phyloP scores from a whole-genome alignment of 2,888 invertebrate genomes.

The Ceramica pisi region DNA sequence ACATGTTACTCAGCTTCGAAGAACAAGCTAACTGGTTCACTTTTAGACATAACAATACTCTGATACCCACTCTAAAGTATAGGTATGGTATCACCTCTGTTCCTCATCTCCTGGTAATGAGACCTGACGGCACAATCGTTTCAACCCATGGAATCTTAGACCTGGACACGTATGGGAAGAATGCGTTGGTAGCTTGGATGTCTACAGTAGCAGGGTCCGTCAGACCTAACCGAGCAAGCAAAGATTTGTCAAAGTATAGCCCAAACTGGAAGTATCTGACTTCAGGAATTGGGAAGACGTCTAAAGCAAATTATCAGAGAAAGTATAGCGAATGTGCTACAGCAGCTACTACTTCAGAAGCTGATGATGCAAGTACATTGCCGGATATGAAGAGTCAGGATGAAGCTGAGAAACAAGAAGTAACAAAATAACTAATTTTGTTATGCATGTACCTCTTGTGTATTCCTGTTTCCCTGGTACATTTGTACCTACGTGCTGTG shows the following conservation, averaged over 20 bases:
- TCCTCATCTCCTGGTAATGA: constrained; percentile 78
- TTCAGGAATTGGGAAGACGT: constrained; percentile 18
- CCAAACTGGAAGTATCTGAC: constrained; percentile 75
- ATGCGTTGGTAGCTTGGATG: constrained; percentile 84
- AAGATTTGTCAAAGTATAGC: constrained; percentile 78
- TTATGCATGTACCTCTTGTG: background rate
- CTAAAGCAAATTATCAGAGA: constrained; percentile 67
- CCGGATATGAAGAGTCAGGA: background rate
- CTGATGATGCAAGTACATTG: background rate
- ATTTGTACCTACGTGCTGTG: background rate
- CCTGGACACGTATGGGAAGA: constrained; percentile 81
- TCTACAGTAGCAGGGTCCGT: constrained; percentile 67
- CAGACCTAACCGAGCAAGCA: constrained; percentile 71
- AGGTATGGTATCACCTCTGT: constrained; percentile 79
- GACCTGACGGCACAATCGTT: constrained; percentile 76
- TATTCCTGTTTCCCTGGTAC: constrained; percentile 10
- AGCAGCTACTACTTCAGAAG: constrained; percentile 4
- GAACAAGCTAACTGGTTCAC: constrained; percentile 87
- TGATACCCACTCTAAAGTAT: constrained; percentile 75
- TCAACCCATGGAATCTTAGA: constrained; percentile 80
- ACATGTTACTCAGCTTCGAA: constrained; percentile 72
- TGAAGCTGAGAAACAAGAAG: background rate
- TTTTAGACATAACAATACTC: constrained; percentile 76
- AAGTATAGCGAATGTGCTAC: constrained; percentile 62
- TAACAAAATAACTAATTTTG: background rate